These are phyloP conservation scores for Hydrochoerus hydrochaeris DNA, from an alignment of 2,113 vertebrate genomes.

Conservation along the genomic window DNA sequence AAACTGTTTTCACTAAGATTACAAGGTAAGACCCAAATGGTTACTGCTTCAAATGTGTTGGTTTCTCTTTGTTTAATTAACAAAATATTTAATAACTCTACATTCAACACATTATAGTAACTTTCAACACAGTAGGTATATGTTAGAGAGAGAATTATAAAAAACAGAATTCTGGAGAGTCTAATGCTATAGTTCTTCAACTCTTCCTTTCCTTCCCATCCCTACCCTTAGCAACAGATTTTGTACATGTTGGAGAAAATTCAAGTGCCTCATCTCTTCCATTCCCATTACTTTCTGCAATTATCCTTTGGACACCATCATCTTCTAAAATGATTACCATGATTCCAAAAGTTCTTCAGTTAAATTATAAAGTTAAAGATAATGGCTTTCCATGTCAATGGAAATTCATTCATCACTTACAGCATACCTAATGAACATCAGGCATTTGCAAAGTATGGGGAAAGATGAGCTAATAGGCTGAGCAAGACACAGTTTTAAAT, in stretches of 20 bases:
- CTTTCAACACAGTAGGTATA: neutral
- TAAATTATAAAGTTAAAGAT: slow-evolving; percentile 29
- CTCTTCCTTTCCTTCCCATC: neutral
- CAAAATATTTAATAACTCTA: slow-evolving; percentile 8
- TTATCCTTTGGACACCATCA: neutral
- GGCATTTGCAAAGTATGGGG: neutral
- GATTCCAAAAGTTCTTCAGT: neutral
- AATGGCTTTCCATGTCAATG: neutral
- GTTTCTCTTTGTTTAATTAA: slow-evolving; percentile 35
- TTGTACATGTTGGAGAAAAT: slow-evolving; percentile 39
- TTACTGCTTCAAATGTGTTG: slow-evolving; percentile 39
- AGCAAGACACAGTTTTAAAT: neutral
- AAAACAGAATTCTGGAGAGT: neutral
- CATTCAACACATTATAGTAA: neutral
- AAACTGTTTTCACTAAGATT: neutral
- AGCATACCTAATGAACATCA: neutral
- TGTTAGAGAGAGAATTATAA: slow-evolving; percentile 14
- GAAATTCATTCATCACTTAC: neutral
- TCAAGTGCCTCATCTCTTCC: neutral
- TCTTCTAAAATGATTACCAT: neutral
- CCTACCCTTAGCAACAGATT: neutral
- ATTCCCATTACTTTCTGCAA: neutral
- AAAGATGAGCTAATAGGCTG: neutral
- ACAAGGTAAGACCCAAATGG: neutral
- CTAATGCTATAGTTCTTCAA: neutral